Evolutionary conservation across 2,888 invertebrate genomes (phyloP).

Genomic region (Microdon myrmicae): DNA sequence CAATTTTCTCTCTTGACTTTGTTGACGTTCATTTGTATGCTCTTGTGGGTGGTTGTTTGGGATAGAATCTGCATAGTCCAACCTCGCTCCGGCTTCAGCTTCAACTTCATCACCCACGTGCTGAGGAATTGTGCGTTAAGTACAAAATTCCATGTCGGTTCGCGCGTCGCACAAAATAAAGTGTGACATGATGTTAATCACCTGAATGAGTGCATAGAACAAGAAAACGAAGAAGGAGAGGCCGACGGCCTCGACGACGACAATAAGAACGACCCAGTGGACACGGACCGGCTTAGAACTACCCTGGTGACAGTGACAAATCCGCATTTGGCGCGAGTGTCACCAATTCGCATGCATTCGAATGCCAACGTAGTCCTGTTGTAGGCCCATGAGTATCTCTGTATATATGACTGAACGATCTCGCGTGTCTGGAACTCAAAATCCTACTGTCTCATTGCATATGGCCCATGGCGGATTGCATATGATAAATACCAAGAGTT

Average conservation of each 20-base stretch:
- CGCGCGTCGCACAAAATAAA: conserved; percentile 45
- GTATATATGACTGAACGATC: conserved; percentile 23
- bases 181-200: conserved; percentile 62
- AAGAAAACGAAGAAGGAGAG: too few species aligned
- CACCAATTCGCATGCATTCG: conserved; percentile 31
- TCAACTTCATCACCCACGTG: conserved; percentile 33
- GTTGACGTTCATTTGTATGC: conserved; percentile 41
- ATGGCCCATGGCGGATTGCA: conserved; percentile 45
- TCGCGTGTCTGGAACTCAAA: conserved; percentile 31
- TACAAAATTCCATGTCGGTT: conserved; percentile 50
- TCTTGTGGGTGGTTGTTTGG: conserved; percentile 10
- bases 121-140: conserved; percentile 22
- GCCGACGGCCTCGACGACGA: too few species aligned
- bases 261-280: too few species aligned
- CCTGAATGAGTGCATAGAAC: conserved; percentile 62
- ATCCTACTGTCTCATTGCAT: conserved; percentile 6
- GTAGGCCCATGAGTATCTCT: conserved; percentile 21
- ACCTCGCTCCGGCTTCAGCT: too few species aligned
- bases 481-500: conserved; percentile 51
- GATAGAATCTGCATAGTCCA: conserved; percentile 40
- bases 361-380: too few species aligned
- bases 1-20: conserved; percentile 36
- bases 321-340: conserved; percentile 59
- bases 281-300: conserved; percentile 60
- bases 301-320: conserved; percentile 66